Evolutionary conservation across 1,140 invertebrate genomes (phyloP).

Genomic region (Calliopsis andreniformis): DNA sequence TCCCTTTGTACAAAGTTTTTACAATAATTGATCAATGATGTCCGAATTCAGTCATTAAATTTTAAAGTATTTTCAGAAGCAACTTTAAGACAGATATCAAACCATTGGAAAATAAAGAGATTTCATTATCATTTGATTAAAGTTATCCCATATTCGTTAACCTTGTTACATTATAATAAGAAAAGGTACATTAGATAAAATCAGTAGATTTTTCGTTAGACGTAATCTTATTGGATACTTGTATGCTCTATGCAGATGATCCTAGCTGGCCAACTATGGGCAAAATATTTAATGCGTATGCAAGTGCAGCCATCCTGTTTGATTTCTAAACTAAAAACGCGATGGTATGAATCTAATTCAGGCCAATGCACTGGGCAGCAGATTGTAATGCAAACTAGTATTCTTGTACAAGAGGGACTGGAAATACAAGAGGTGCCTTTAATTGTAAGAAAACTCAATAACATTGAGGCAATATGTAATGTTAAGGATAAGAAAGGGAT

Average conservation of each 20-base stretch:
- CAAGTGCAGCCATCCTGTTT: not conserved
- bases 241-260: constrained; percentile 50
- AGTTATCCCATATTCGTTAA: not conserved
- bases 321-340: constrained; percentile 44
- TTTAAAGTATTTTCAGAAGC: constrained; percentile 19
- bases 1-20: constrained; percentile 33
- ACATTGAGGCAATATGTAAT: constrained; percentile 51
- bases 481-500: not conserved
- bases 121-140: not conserved
- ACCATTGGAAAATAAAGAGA: not conserved
- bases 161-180: not conserved
- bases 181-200: constrained; percentile 44
- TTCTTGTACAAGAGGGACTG: constrained; percentile 86
- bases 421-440: constrained; percentile 87
- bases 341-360: constrained; percentile 60
- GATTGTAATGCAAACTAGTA: constrained; percentile 79
- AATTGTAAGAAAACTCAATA: constrained; percentile 83
- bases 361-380: constrained; percentile 21
- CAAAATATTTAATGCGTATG: constrained; percentile 39
- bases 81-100: constrained; percentile 2
- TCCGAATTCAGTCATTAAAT: constrained; percentile 8
- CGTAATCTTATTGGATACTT: constrained; percentile 36
- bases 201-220: not conserved
- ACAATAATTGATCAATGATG: constrained; percentile 14
- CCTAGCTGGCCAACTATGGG: constrained; percentile 39